Conservation (phyloP, 2,797 vertebrate genomes). For the Enteromius unitaeniatus region DNA sequence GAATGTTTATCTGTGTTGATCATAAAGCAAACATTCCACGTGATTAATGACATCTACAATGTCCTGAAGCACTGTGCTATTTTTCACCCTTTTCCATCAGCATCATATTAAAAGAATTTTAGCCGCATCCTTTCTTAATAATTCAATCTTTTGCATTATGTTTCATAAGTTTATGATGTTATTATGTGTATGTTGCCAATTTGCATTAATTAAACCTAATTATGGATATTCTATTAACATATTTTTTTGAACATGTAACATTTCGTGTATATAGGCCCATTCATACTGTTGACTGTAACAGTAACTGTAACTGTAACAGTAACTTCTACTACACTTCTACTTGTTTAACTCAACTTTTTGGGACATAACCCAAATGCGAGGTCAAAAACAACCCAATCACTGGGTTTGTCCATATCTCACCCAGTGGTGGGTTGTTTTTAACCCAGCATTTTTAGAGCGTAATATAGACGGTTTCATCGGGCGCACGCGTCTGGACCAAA, state of each 20-base stretch:
- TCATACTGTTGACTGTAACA: not conserved
- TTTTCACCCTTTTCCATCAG: not conserved
- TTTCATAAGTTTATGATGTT: not conserved
- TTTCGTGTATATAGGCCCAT: not conserved
- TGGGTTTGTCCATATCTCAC: no score
- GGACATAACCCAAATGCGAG: no score
- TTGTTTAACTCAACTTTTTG: no score
- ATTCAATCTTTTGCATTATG: not conserved
- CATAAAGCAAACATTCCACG: slow-evolving; percentile 7
- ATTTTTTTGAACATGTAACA: no score
- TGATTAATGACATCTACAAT: slow-evolving; percentile 8
- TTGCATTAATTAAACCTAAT: not conserved
- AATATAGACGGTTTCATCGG: no score
- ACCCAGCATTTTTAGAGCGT: no score
- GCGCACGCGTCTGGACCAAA: no score
- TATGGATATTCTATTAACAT: not conserved
- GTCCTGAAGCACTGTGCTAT: not conserved
- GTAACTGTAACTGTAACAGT: not conserved
- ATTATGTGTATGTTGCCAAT: not conserved
- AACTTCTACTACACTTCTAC: no score
- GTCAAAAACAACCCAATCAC: no score
- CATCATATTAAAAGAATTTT: not conserved
- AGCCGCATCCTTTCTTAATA: not conserved
- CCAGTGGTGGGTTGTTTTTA: no score
- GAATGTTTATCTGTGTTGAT: slow-evolving; percentile 28